phyloP scores from a whole-genome alignment of 1,140 invertebrate species.

The Tyrophagus putrescentiae region DNA sequence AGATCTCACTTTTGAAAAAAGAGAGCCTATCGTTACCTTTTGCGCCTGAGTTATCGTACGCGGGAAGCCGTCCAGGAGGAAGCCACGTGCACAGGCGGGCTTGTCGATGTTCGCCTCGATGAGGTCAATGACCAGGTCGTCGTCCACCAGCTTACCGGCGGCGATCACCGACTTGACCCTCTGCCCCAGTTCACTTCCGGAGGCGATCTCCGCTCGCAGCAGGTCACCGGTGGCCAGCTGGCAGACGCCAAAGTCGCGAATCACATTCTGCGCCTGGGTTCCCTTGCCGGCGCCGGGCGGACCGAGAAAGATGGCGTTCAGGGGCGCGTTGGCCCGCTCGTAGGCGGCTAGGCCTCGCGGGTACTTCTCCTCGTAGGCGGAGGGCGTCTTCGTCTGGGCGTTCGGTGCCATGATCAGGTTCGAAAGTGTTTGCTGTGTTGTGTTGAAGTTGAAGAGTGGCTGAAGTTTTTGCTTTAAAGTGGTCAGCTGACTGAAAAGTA shows the following conservation, averaged over 20 bases:
- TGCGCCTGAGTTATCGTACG: constrained; percentile 80
- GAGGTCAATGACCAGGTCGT: constrained; percentile 83
- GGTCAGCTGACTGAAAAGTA: too few relatives aligned
- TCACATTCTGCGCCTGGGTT: constrained; percentile 76
- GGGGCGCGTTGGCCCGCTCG: constrained; percentile 27
- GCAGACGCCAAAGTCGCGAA: constrained; percentile 81
- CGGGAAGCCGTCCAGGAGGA: constrained; percentile 93
- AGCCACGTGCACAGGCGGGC: constrained; percentile 81
- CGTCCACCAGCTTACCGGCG: constrained; percentile 82
- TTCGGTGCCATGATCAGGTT: too few relatives aligned
- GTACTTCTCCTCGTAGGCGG: not conserved
- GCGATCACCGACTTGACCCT: constrained; percentile 80
- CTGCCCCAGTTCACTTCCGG: constrained; percentile 73
- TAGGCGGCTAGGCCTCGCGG: not conserved
- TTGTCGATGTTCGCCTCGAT: constrained; percentile 80
- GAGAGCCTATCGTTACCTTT: constrained; percentile 42
- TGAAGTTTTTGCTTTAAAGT: too few relatives aligned
- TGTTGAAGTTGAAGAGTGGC: too few relatives aligned
- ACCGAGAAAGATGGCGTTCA: constrained; percentile 76
- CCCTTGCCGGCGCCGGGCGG: constrained; percentile 95
- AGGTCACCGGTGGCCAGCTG: constrained; percentile 57
- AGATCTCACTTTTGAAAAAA: not conserved
- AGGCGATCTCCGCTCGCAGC: constrained; percentile 72
- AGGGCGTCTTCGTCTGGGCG: too few relatives aligned
- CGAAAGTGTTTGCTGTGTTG: too few relatives aligned